Conservation (phyloP, 2,797 vertebrate genomes). For the Sebastiscus tertius region DNA sequence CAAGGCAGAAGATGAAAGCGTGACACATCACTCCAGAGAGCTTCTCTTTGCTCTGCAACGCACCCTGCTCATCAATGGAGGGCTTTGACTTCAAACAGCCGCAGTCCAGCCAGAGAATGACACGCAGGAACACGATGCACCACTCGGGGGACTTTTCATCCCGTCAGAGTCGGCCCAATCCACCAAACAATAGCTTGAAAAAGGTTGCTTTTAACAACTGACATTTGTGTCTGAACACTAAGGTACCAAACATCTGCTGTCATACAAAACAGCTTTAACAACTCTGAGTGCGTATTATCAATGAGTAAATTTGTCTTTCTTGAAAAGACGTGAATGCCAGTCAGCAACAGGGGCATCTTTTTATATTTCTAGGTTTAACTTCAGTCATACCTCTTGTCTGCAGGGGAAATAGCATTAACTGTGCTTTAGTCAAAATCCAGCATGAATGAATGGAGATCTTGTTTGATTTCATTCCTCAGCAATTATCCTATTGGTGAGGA, state of each 20-base stretch:
- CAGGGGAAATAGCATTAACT: constrained; percentile 20
- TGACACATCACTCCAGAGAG: constrained; percentile 54
- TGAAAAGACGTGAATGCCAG: not conserved
- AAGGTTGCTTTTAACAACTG: not conserved
- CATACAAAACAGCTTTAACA: not conserved
- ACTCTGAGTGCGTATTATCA: not conserved
- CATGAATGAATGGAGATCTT: constrained; percentile 53
- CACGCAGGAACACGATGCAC: constrained; percentile 42
- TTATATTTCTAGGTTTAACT: constrained; percentile 2
- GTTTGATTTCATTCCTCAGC: constrained; percentile 49
- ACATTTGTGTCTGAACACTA: not conserved
- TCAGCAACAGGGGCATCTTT: not conserved
- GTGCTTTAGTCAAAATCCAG: constrained; percentile 37
- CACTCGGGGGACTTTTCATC: constrained; percentile 36
- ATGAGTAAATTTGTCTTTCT: not conserved
- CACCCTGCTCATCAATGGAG: constrained; percentile 56
- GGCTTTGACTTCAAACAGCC: constrained; percentile 62
- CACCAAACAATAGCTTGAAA: constrained; percentile 22
- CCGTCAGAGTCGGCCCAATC: constrained; percentile 22
- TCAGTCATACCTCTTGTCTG: constrained; percentile 21
- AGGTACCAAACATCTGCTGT: not conserved
- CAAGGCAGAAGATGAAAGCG: constrained; percentile 57
- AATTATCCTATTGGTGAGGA: constrained; percentile 58
- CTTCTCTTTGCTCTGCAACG: constrained; percentile 41
- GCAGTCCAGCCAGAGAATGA: constrained; percentile 31